A percentile compares a stretch with the other conserved stretches of the same genome.
phyloP scores from a whole-genome alignment of 2,113 vertebrate genomes.

The Mustelus asterias region DNA sequence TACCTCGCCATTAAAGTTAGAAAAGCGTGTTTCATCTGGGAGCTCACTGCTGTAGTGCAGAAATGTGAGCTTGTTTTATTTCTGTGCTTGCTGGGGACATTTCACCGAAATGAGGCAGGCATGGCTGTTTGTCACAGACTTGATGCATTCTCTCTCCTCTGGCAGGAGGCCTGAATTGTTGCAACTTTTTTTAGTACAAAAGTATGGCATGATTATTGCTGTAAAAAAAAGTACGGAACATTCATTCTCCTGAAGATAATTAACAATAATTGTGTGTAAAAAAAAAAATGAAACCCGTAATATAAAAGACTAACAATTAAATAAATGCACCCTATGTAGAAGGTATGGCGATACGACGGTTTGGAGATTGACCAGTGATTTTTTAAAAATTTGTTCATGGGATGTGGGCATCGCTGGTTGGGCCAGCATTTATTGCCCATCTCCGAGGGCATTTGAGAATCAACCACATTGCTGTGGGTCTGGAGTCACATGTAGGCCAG shows the following conservation, averaged over 20 bases:
- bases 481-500: no score
- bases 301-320: neutral
- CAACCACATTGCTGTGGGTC: no score
- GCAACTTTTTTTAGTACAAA: neutral
- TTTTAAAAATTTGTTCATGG: no score
- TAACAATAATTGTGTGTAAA: neutral
- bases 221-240: neutral
- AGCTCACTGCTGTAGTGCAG: neutral
- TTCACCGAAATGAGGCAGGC: neutral
- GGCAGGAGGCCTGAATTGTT: neutral
- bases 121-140: neutral
- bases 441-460: no score
- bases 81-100: neutral
- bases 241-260: neutral
- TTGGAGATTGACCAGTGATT: neutral
- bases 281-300: neutral
- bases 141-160: neutral
- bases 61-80: neutral
- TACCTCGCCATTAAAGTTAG: neutral
- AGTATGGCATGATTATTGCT: neutral
- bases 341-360: neutral
- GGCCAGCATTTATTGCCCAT: no score
- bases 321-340: neutral
- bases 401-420: no score
- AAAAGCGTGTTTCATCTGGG: neutral